Conservation (phyloP, 2,888 invertebrate genomes). For the Polydrusus cervinus region DNA sequence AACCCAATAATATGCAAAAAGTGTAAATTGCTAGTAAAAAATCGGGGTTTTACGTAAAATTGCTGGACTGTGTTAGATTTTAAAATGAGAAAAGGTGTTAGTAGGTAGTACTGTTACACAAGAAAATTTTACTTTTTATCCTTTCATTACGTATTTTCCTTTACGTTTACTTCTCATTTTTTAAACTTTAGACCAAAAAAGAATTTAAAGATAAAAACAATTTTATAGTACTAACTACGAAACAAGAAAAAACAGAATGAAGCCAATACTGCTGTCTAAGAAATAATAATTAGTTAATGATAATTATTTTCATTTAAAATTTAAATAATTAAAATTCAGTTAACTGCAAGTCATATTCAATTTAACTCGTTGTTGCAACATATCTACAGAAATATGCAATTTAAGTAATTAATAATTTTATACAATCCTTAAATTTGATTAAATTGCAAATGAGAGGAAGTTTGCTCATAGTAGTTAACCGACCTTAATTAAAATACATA, state of each 20-base stretch:
- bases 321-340: constrained; percentile 7
- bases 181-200: too few species aligned
- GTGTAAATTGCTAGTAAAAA: too few species aligned
- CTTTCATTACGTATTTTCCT: background rate
- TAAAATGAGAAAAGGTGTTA: background rate
- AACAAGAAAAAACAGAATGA: background rate
- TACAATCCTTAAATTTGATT: background rate
- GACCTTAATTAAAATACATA: too few species aligned
- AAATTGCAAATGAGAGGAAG: background rate
- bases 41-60: too few species aligned
- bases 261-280: background rate
- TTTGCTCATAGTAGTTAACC: too few species aligned
- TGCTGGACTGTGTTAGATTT: background rate
- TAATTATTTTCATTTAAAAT: constrained; percentile 6
- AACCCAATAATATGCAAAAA: too few species aligned
- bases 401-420: constrained; percentile 24
- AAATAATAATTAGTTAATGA: background rate
- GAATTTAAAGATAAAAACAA: too few species aligned
- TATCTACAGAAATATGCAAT: constrained; percentile 8
- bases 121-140: background rate
- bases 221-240: background rate
- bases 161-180: too few species aligned
- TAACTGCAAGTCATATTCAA: constrained; percentile 9
- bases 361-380: constrained; percentile 15
- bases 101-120: background rate